Evolutionary conservation across 2,797 vertebrate species (phyloP).

Genomic region (Sardinella longiceps): DNA sequence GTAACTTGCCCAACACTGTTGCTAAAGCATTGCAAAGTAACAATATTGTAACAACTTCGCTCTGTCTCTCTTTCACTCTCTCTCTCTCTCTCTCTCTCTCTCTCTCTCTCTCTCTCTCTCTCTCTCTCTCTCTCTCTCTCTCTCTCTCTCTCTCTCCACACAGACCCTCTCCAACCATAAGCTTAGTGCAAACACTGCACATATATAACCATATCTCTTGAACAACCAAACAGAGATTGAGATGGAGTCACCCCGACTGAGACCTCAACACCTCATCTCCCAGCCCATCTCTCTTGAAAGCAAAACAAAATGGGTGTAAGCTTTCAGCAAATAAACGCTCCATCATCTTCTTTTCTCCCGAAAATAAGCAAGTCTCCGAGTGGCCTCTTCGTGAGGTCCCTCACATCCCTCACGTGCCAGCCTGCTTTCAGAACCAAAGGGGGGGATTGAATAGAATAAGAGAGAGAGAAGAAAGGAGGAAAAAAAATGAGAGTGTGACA

Average conservation of each 20-base stretch:
- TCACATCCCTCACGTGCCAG: conserved; percentile 1
- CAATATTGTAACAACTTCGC: too few species aligned
- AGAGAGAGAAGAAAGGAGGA: neutral
- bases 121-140: neutral
- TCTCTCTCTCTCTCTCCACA: neutral
- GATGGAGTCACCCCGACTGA: neutral
- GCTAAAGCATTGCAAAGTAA: too few species aligned
- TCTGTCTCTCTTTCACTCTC: too few species aligned
- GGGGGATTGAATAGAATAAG: too few species aligned
- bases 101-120: neutral
- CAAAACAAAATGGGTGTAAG: neutral
- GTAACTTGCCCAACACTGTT: too few species aligned
- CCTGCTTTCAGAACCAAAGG: neutral
- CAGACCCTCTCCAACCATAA: neutral
- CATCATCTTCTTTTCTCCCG: neutral
- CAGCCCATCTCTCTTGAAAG: neutral
- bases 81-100: neutral
- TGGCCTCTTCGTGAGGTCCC: neutral
- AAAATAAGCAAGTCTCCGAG: neutral
- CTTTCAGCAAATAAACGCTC: neutral
- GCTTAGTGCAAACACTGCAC: neutral
- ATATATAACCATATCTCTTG: conserved; percentile 10
- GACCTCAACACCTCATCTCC: neutral
- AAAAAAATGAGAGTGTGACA: neutral
- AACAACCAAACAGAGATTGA: conserved; percentile 8